These are phyloP conservation scores for Podotricha telesiphe DNA, from an alignment of 2,888 invertebrate species.

Conservation along the genomic window DNA sequence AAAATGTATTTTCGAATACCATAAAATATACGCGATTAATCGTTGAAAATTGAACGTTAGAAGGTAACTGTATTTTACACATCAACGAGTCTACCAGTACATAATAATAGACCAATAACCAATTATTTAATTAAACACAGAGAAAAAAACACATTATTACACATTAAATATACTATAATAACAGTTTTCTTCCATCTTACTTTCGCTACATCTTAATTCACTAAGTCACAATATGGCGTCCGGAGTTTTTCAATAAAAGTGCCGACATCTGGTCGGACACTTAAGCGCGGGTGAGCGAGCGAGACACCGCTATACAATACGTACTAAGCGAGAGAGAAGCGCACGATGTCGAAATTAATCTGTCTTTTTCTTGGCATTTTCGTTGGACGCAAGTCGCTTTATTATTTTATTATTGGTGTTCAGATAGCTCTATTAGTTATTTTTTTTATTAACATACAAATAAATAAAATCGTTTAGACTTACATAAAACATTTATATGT, in stretches of 20 bases:
- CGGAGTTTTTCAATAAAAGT: slow-evolving; percentile 81
- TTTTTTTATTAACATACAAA: slow-evolving; percentile 15
- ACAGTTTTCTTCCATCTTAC: slow-evolving; percentile 50
- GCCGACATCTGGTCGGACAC: slow-evolving; percentile 78
- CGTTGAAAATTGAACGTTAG: too few relatives aligned
- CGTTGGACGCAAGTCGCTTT: slow-evolving; percentile 66
- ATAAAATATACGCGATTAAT: too few relatives aligned
- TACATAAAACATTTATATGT: too few relatives aligned
- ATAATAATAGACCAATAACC: too few relatives aligned
- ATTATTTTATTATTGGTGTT: slow-evolving; percentile 78
- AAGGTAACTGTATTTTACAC: too few relatives aligned
- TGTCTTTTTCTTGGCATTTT: slow-evolving; percentile 78
- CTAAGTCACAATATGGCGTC: slow-evolving; percentile 76
- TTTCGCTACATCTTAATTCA: slow-evolving; percentile 78
- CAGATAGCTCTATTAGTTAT: slow-evolving; percentile 58
- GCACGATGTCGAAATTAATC: slow-evolving; percentile 71
- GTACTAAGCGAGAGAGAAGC: slow-evolving; percentile 55
- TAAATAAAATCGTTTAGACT: too few relatives aligned
- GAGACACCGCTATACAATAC: slow-evolving; percentile 53
- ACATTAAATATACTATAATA: slow-evolving; percentile 43
- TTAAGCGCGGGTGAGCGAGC: slow-evolving; percentile 73
- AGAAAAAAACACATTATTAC: too few relatives aligned
- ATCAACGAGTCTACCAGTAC: too few relatives aligned
- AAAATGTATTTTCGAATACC: too few relatives aligned
- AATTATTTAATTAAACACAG: too few relatives aligned